Percentiles rank a stretch among this genome's conserved stretches.
These are phyloP conservation scores for Gorsachius magnificus DNA, from an alignment of 2,797 vertebrate genomes.

Conservation along the genomic window DNA sequence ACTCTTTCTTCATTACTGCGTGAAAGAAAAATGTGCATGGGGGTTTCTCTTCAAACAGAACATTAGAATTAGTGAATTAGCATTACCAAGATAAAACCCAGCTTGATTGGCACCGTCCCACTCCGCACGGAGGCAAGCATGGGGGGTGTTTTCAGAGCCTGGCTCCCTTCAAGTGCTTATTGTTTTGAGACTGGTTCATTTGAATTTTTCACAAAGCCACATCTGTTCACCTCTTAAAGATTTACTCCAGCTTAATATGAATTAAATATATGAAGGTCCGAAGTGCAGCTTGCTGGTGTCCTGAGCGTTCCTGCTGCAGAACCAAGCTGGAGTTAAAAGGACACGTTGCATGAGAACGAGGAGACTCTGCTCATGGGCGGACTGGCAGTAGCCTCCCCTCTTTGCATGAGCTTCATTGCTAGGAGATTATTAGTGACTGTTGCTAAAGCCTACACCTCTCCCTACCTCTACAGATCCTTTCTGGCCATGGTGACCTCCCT, in stretches of 20 bases:
- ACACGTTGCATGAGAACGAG: accelerated
- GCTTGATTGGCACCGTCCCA: not conserved
- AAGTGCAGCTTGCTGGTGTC: not conserved
- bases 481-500: not conserved
- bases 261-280: slow-evolving; percentile 7
- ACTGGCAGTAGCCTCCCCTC: not conserved
- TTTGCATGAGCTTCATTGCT: not conserved
- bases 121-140: not conserved
- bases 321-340: not conserved
- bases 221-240: slow-evolving; percentile 40
- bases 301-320: not conserved
- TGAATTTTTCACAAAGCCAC: slow-evolving; percentile 49
- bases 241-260: not conserved
- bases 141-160: not conserved
- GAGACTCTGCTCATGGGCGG: not conserved
- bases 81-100: not conserved
- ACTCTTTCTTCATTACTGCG: not conserved
- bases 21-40: not conserved
- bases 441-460: not conserved
- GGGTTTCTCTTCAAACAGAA: not conserved
- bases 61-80: not conserved
- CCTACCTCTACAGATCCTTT: not conserved
- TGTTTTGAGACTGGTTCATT: not conserved
- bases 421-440: not conserved
- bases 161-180: not conserved